Conservation (phyloP, 2,113 vertebrate species). For the Myxocyprinus asiaticus region DNA sequence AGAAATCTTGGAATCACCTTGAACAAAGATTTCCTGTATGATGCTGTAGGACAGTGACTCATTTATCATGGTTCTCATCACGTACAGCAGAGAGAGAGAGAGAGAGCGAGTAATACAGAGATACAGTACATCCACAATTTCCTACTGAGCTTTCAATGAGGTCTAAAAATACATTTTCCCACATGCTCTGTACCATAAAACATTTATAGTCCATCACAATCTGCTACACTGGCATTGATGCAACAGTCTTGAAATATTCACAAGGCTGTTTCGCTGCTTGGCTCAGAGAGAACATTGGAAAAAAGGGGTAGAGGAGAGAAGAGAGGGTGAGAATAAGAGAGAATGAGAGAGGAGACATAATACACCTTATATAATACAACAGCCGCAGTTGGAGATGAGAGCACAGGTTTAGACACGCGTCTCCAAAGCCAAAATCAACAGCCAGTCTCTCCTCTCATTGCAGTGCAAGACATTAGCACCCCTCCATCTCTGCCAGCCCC, state of each 20-base stretch:
- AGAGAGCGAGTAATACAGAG: not conserved
- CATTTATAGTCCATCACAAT: constrained; percentile 76
- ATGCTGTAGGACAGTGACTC: constrained; percentile 22
- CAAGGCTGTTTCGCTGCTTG: constrained; percentile 40
- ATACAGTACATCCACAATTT: constrained; percentile 38
- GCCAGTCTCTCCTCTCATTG: constrained; percentile 6
- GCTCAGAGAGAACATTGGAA: constrained; percentile 34
- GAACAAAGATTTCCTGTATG: constrained; percentile 30
- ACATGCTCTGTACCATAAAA: constrained; percentile 78
- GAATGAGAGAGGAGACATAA: not conserved
- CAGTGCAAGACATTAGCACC: constrained; percentile 1
- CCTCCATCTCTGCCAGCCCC: not conserved
- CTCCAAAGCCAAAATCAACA: constrained; percentile 4
- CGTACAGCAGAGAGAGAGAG: not conserved
- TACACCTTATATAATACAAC: constrained; percentile 53
- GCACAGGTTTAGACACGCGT: constrained; percentile 38
- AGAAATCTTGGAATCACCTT: constrained; percentile 52
- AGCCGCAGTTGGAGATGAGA: constrained; percentile 34
- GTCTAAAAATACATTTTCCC: constrained; percentile 78
- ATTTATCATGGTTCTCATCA: constrained; percentile 14
- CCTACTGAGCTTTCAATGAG: constrained; percentile 53
- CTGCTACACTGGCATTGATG: constrained; percentile 66
- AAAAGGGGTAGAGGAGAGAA: constrained; percentile 5
- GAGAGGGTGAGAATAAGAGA: constrained; percentile 18
- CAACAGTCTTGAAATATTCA: constrained; percentile 60